These are phyloP conservation scores for Thera britannica DNA, from an alignment of 2,888 invertebrate genomes.

Conservation along the genomic window DNA sequence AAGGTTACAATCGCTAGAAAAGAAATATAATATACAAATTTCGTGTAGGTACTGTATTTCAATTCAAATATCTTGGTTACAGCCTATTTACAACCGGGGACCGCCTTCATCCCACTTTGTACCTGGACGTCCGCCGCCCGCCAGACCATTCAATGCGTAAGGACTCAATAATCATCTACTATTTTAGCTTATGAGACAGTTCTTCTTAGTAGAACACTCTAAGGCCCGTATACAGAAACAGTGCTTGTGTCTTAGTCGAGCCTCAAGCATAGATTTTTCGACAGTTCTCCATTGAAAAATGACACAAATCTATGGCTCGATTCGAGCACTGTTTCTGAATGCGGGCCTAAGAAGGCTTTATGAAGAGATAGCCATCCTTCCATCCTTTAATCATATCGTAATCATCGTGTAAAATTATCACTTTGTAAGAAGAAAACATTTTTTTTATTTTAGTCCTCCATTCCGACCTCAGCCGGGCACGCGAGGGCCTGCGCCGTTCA, in stretches of 20 bases:
- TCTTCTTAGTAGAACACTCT: not conserved
- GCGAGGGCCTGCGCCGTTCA: slow-evolving; percentile 44
- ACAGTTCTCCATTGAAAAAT: no score
- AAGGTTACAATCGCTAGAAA: slow-evolving; percentile 20
- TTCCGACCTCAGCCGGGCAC: slow-evolving; percentile 54
- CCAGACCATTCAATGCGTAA: slow-evolving; percentile 57
- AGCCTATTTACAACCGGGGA: slow-evolving; percentile 67
- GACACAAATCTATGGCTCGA: no score
- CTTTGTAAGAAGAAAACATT: not conserved
- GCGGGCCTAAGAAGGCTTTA: no score
- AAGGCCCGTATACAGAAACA: no score
- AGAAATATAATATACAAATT: not conserved
- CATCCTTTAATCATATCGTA: no score
- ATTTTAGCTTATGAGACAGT: not conserved
- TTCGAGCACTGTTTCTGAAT: no score
- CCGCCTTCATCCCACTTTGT: slow-evolving; percentile 59
- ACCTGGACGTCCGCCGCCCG: slow-evolving; percentile 58
- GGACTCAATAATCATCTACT: not conserved
- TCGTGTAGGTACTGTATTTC: not conserved
- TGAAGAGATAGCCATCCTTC: no score
- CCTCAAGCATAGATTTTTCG: no score
- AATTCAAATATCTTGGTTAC: slow-evolving; percentile 35
- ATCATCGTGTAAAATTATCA: not conserved
- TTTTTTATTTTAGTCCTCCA: slow-evolving; percentile 45
- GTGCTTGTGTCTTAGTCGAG: no score